These are phyloP conservation scores for Phocides pigmalion DNA, from an alignment of 1,140 invertebrate species.

Conservation along the genomic window DNA sequence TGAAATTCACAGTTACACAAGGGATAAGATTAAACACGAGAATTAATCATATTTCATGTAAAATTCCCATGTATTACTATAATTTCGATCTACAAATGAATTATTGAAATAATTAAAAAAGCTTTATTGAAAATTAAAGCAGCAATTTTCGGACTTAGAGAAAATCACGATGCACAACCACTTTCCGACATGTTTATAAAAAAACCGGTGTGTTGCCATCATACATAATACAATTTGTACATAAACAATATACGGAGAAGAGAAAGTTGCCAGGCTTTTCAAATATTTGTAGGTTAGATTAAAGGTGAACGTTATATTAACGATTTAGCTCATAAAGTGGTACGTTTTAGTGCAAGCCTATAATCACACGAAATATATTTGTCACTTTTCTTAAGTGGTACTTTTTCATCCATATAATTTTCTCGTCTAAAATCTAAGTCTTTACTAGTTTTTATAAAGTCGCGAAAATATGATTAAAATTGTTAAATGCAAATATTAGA, in stretches of 20 bases:
- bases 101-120: conserved; percentile 41
- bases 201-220: conserved; percentile 56
- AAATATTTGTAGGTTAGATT: no score
- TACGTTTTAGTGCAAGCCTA: no score
- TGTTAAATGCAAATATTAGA: no score
- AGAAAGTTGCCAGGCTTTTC: no score
- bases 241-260: background rate
- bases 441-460: no score
- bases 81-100: conserved; percentile 38
- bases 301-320: no score
- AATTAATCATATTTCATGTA: conserved; percentile 22
- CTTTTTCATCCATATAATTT: no score
- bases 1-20: conserved; percentile 61
- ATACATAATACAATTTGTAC: background rate
- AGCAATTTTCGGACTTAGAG: conserved; percentile 37
- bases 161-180: conserved; percentile 64
- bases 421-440: no score
- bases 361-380: no score
- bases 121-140: conserved; percentile 21
- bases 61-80: conserved; percentile 7
- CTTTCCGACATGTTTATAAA: conserved; percentile 72
- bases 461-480: no score
- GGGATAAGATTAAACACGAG: conserved; percentile 42
- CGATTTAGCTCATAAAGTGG: no score
- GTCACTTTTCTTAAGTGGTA: no score